Evolutionary conservation across 2,113 vertebrate species (phyloP), one percentile per base, ranked within the genome.

Genomic region (Felis chaus): DNA sequence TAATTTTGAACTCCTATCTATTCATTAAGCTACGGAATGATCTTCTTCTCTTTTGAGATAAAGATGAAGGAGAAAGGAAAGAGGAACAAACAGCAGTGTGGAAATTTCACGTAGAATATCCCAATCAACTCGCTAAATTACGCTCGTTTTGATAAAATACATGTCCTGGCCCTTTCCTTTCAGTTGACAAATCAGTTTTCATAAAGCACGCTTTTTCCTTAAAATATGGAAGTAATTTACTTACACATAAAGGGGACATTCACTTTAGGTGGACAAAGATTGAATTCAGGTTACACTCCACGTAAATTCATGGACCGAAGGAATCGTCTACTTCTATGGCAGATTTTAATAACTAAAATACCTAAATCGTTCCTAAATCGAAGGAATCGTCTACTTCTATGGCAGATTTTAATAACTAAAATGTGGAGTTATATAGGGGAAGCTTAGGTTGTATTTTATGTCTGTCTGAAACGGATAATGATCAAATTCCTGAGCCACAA

Each of bases 1-100:
- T 98, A 96, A 97, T 98, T 98, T 98, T 93, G 66, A 95, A 94
- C 90, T 95, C 18, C 50, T 93, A 50, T 88, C 85, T 98, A 53
- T 90, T 98, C 96, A 97, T 96, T 97, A 98, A 68, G 96, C 69
- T 84, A 68, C 36, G 97, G 92, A 95, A 25, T 4, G 31, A 91
- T 86, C 18, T 36, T 16, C 61, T 96, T 14, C 29, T 91, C 41
- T 84, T 96, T 63, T 89, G 83, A 97, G 91, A 95, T 91, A 82
- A 96, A 95, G 57, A 65, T 89, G 53, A 95, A 89, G 57, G 79
- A 93, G 31, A 91, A 82, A 74, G 33, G 18, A 55, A 97, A 94
- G 0, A 25, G 39, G 92, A 97, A 91, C 94, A 82, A 89, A 63
- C 69, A 98, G 76, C 0, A 90, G 25, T 4, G 2, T 48, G 41